A percentile compares a stretch with the other conserved stretches of the same genome.
phyloP scores from a whole-genome alignment of 30 jellyfish, hydroid and myxozoan species.

The Pelagia noctiluca region DNA sequence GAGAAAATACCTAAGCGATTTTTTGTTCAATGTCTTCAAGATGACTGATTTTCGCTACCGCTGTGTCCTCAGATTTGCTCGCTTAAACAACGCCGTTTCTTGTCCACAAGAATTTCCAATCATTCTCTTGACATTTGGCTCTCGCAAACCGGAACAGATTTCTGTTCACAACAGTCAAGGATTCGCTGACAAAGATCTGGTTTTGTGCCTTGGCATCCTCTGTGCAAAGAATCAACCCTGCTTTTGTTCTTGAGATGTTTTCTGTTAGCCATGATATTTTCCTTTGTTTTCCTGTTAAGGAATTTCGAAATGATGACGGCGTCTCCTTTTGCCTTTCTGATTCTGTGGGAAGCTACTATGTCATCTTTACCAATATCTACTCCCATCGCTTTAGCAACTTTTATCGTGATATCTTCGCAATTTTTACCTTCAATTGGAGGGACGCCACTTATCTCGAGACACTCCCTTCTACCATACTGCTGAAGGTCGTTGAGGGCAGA shows the following conservation, averaged over 20 bases:
- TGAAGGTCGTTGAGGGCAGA: constrained; percentile 5
- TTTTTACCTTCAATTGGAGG: constrained; percentile 28
- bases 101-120: constrained; percentile 31
- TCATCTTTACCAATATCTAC: constrained; percentile 11
- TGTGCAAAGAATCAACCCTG: not conserved
- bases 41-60: not conserved
- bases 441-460: constrained; percentile 24
- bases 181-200: constrained; percentile 9
- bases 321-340: not conserved
- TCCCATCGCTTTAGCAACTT: constrained; percentile 24
- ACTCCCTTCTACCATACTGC: constrained; percentile 39
- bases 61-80: constrained; percentile 2
- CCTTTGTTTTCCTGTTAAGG: constrained; percentile 6
- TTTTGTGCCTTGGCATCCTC: not conserved
- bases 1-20: not conserved
- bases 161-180: not conserved
- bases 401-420: constrained; percentile 12
- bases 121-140: not conserved
- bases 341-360: constrained; percentile 36
- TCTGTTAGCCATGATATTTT: not conserved
- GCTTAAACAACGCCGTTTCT: constrained; percentile 22
- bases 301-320: not conserved
- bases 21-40: constrained; percentile 6
- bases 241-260: not conserved
- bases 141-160: constrained; percentile 1